Evolutionary conservation across 2,888 invertebrate species (phyloP).

Genomic region (Galeopsomyia nigrocyanea): DNA sequence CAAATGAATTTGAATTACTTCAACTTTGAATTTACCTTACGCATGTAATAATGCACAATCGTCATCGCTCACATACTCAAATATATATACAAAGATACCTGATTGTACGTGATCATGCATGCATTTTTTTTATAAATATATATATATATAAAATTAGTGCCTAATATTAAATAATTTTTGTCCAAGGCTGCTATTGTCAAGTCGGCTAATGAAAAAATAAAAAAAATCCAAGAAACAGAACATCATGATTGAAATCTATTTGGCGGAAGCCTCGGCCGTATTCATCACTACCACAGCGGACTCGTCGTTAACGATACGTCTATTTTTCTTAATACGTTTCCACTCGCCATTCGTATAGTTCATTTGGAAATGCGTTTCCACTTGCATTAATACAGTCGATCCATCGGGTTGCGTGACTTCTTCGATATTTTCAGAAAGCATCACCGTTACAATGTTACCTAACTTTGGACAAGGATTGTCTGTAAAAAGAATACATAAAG

Average conservation of each 20-base stretch:
- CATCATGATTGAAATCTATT: conserved; percentile 24
- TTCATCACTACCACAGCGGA: conserved; percentile 61
- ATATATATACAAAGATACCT: conserved; percentile 29
- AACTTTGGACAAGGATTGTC: conserved; percentile 98
- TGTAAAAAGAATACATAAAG: conserved; percentile 63
- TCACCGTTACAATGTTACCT: conserved; percentile 96
- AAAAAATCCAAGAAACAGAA: conserved; percentile 16
- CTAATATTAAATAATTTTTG: conserved; percentile 33
- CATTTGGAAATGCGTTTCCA: conserved; percentile 98
- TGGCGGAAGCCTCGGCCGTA: conserved; percentile 48
- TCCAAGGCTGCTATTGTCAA: conserved; percentile 7
- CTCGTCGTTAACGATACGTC: conserved; percentile 75
- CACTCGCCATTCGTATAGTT: conserved; percentile 98
- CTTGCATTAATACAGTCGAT: conserved; percentile 81
- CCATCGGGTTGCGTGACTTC: conserved; percentile 89
- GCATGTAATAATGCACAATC: conserved; percentile 17
- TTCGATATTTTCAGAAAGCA: conserved; percentile 92
- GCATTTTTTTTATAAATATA: conserved; percentile 9
- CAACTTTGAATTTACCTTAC: neutral
- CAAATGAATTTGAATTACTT: conserved; percentile 3
- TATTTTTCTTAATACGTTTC: conserved; percentile 93
- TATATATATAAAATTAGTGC: conserved; percentile 30
- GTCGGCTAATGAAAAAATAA: conserved; percentile 24
- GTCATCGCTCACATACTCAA: conserved; percentile 21
- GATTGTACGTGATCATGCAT: conserved; percentile 14